A percentile compares a stretch with the other conserved stretches of the same genome.
These are phyloP conservation scores for Andrena marginata DNA, from an alignment of 2,888 invertebrate species.

Conservation along the genomic window DNA sequence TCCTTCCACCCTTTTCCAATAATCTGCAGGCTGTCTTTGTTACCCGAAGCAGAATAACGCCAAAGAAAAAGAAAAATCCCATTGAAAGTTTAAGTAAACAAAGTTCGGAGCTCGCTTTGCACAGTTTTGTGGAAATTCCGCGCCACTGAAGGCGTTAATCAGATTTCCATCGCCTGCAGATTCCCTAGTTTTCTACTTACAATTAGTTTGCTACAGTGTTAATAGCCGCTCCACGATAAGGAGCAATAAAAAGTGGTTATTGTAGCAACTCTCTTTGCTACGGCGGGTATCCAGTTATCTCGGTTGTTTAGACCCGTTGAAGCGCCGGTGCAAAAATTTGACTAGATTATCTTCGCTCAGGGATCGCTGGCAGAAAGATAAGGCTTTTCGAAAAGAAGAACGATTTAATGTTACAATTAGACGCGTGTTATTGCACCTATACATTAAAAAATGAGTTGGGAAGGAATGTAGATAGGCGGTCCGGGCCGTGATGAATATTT, in stretches of 20 bases:
- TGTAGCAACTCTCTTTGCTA: neutral
- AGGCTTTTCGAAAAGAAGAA: constrained; percentile 15
- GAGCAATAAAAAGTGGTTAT: neutral
- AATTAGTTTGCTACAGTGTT: neutral
- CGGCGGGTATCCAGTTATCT: neutral
- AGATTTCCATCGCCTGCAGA: too few relatives aligned
- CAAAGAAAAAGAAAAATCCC: neutral
- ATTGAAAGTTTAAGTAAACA: neutral
- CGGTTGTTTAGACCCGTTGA: neutral
- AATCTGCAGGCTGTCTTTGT: neutral
- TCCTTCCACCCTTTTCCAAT: neutral
- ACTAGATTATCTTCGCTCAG: neutral
- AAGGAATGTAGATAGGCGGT: constrained; percentile 11
- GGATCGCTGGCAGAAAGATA: neutral
- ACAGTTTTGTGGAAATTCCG: too few relatives aligned
- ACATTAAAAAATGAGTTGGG: constrained; percentile 42
- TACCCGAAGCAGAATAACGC: neutral
- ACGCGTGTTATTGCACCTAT: constrained; percentile 55
- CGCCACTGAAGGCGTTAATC: too few relatives aligned
- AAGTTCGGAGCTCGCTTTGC: too few relatives aligned
- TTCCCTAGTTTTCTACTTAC: neutral
- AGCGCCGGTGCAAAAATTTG: neutral
- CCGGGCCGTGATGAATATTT: neutral
- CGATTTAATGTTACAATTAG: constrained; percentile 65
- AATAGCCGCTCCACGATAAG: neutral